These are phyloP conservation scores for Gorsachius magnificus DNA, from an alignment of 2,797 vertebrate species.

Conservation along the genomic window DNA sequence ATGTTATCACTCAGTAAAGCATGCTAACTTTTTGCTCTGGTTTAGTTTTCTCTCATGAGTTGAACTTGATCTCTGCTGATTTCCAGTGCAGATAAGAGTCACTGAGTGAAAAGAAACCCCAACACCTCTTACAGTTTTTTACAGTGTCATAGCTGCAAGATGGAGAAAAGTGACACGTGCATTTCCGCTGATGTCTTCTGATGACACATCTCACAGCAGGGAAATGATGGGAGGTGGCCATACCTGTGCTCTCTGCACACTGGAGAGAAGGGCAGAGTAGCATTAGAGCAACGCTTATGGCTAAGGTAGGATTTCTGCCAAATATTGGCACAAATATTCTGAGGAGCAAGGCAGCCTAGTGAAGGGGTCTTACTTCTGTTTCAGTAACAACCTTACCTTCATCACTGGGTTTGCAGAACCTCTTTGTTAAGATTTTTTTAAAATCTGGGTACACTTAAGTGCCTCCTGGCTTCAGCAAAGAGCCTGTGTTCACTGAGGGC, in stretches of 20 bases:
- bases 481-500: neutral
- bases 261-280: neutral
- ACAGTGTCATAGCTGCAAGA: neutral
- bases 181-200: neutral
- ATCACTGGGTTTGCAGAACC: neutral
- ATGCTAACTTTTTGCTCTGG: neutral
- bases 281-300: neutral
- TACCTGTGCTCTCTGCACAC: neutral
- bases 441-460: neutral
- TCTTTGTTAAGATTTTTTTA: neutral
- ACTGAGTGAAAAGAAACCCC: neutral
- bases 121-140: fast-evolving
- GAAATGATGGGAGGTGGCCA: neutral
- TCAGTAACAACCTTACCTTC: neutral
- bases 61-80: neutral
- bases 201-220: neutral
- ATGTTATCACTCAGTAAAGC: neutral
- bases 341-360: neutral
- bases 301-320: neutral
- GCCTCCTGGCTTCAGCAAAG: neutral
- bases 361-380: neutral
- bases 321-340: neutral
- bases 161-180: neutral
- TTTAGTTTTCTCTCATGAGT: neutral
- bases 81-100: neutral